Base-by-base conservation (phyloP, 2,888 invertebrate species). In the Parnassius mnemosyne region DNA sequence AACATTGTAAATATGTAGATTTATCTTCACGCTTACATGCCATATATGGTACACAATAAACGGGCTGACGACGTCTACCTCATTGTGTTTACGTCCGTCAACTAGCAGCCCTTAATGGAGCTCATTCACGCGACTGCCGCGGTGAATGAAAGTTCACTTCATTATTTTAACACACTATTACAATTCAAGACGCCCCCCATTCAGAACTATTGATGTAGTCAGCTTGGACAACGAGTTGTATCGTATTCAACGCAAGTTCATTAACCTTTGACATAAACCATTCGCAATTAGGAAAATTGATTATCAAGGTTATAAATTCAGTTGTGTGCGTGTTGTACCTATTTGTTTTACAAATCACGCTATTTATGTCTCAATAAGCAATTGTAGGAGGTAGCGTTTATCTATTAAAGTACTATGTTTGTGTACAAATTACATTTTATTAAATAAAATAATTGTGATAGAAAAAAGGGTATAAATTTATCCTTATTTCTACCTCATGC, bases 31-130 rank as follows among this genome's bases (percentile, higher is more conserved):
- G 57, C 47, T 61, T 53, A 61, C 54, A 71, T 75, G 71, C 74
- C 72, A 65, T 66, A 65, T 72, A 72, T 71, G 69, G 66, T 65
- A 68, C 63, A 71, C 71, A 72, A 69, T 69, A 66, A 41, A 44
- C 13, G 3, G 12, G n/a, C n/a, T 46, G 10, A 50, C 20, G 13
- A 50, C 63, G 85, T 76, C 75, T 75, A 73, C 71, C 73, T 73
- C 74, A 80, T 78, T 80, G 80, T 81, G 73, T 68, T 71, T 66
- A 75, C 75, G 77, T 74, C 79, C 73, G 75, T 78, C 83, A 86
- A 87, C 89, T 85, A 87, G 78, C 79, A 82, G 79, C 85, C 86
- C 84, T 82, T 85, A 86, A 86, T 85, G 78, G 81, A 69, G 67
- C 67, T 73, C 80, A 83, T 85, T 86, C 85, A 88, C 80, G 85